Evolutionary conservation across 2,888 invertebrate genomes (phyloP), one percentile per base, ranked within the genome.

Genomic region (Acleris cristana): DNA sequence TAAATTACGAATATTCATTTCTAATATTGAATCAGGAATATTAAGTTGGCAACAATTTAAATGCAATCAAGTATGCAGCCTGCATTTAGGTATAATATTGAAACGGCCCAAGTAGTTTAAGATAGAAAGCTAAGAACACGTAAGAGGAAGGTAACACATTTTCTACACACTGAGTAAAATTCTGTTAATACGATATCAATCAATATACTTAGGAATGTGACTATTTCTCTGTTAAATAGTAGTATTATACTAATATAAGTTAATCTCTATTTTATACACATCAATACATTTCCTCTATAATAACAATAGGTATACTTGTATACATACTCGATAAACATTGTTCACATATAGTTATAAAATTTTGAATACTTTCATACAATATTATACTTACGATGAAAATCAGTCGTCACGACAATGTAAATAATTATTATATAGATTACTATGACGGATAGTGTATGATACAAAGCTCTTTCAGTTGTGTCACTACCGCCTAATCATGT

Each of bases 341-440:
- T 80, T 79, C 82, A 85, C 81, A 77, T 84, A 84, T 77, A 83
- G 74, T 84, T 85, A 85, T 80, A 87, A 88, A 85, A 85, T 83
- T 82, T 85, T 79, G 77, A 78, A 75, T 75, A 74, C 73, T 71
- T 72, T 76, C 76, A 76, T 81, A 81, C 79, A 79, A 76, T 75
- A 78, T 81, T 80, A 82, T 82, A 81, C 85, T 90, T 86, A 83
- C 80, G 76, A 86, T 86, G 86, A 91, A 90, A 90, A 90, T 92
- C 91, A 91, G 91, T 92, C 90, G 83, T 86, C 80, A 82, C 84
- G 68, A 64, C 64, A 68, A 64, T 68, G 64, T 64, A 68, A 64
- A 64, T 60, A 64, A 68, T 68, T 55, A 68, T 64, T 55, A 76
- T 76, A 75, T 74, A 72, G 71, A 66, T 74, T 73, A 71, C 71